Base-by-base conservation (phyloP, 1,140 invertebrate species). In the Bombyx mandarina region DNA sequence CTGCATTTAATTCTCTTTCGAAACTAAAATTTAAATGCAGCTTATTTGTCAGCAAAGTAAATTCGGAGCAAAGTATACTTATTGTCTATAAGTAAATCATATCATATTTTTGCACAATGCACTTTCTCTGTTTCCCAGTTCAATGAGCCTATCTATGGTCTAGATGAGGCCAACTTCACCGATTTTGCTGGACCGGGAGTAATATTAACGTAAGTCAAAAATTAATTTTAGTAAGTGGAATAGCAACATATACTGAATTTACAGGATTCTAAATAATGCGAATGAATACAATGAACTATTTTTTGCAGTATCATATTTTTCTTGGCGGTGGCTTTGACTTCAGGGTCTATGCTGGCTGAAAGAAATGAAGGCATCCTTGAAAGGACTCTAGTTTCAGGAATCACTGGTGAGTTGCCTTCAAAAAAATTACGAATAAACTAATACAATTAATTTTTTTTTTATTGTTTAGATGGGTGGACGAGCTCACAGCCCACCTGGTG, bases 141-240 rank as follows among this genome's bases (percentile, higher is more conserved):
- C 69, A 89, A 92, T 67, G 82, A 92, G n/a, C 96, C 97, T 4
- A 91, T 98, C 52, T 98, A 97, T 80, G 97, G 97, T 18, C 89
- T 92, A n/a, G 79, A 88, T 50, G 88, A 94, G 61, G 95, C 96
- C 1, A 96, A 95, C 67, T 98, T 98, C 74, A 97, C 96, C 0
- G 95, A 98, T 77, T 99, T 98, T 76, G 97, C 97, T 67, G 96
- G 96, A 5, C 97, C 97, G 18, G 97, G 97, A 62, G 92, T 98
- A 49, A 97, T 98, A 67, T 84, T 98, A 62, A 97, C 94, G 94
- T 96, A 85, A 92, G 91, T 81, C 52, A 51, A n/a, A 50, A 18
- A 18, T 12, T 8, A 8, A 12, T 12, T 12, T 47, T 47, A 5
- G 26, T 47, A 9, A 6, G 45, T 10, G 45, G 2, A 10, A 47